Evolutionary conservation across 1,140 invertebrate species (phyloP), one percentile per base, ranked within the genome.

Genomic region (Callitettix versicolor): DNA sequence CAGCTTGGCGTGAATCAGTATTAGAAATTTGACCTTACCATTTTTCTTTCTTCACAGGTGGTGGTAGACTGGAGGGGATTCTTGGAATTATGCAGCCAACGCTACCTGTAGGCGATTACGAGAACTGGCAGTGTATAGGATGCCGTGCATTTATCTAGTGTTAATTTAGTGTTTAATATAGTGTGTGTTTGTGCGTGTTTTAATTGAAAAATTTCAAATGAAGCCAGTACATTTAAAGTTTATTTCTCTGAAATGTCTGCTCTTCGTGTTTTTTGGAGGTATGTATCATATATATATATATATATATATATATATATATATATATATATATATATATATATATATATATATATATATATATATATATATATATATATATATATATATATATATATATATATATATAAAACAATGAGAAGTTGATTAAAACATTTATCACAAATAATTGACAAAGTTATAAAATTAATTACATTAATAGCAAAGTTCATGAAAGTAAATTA

Each of bases 191-290:
- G 26, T 30, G n/a, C n/a, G 26, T 30, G 9, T 30, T 30, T 30
- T 30, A 30, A 30, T 9, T 30, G 26, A 30, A 30, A 9, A 9
- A 30, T 9, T 30, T 30, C 3, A 4, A 30, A 51, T 51, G 48
- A 17, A n/a, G 15, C 18, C 34, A 2, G 33, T 38, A 14, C 34
- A 17, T 14, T 2, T 18, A 14, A 51, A 51, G 15, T 34, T 51
- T 2, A 17, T 21, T 17, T 46, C 53, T 9, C 53, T 55, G 12
- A 55, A 55, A 55, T 55, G 53, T 55, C 26, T 55, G 42, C 53
- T 55, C 17, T 55, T 55, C 30, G 12, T 47, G 15, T 55, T 55
- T 41, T 55, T 55, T 20, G 53, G 53, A 47, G 53, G 53, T 55
- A 42, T 11, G 43, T 40, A 17, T 17, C 6, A 46, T 5, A 4